Percentiles rank a stretch among this genome's conserved stretches.
These are phyloP conservation scores for Natrix natrix DNA, from an alignment of 2,797 vertebrate species.

Conservation along the genomic window DNA sequence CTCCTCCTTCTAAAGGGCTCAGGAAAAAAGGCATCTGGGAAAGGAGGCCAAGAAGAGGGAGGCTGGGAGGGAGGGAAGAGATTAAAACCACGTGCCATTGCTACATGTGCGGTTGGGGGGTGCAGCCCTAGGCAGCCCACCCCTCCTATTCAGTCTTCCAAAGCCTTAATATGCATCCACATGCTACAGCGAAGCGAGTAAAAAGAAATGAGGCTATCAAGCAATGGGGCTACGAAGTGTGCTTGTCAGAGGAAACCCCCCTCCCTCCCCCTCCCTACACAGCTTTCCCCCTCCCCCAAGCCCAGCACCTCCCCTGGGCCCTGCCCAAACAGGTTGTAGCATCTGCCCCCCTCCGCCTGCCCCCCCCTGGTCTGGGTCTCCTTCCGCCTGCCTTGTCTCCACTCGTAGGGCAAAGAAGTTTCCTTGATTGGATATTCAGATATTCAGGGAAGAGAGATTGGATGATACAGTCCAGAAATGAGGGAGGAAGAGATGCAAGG, in stretches of 20 bases:
- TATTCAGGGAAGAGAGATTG: slow-evolving; percentile 9
- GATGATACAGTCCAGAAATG: slow-evolving; percentile 51
- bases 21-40: not conserved
- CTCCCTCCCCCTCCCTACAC: not conserved
- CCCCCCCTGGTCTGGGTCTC: not conserved
- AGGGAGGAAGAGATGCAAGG: not conserved
- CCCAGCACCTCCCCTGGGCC: not conserved
- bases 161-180: slow-evolving; percentile 32
- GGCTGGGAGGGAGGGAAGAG: not conserved
- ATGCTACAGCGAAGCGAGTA: slow-evolving; percentile 19
- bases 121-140: slow-evolving; percentile 40
- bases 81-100: slow-evolving; percentile 24
- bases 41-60: not conserved
- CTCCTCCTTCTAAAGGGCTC: too few relatives aligned
- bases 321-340: accelerated
- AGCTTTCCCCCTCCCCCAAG: not conserved
- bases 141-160: not conserved
- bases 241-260: slow-evolving; percentile 7
- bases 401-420: accelerated
- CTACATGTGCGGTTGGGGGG: not conserved
- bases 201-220: not conserved
- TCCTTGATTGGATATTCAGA: accelerated
- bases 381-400: not conserved
- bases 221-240: not conserved
- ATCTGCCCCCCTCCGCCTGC: not conserved